A percentile compares a stretch with the other conserved stretches of the same genome.
Conservation (phyloP, 2,888 invertebrate species). For the Polydrusus cervinus region DNA sequence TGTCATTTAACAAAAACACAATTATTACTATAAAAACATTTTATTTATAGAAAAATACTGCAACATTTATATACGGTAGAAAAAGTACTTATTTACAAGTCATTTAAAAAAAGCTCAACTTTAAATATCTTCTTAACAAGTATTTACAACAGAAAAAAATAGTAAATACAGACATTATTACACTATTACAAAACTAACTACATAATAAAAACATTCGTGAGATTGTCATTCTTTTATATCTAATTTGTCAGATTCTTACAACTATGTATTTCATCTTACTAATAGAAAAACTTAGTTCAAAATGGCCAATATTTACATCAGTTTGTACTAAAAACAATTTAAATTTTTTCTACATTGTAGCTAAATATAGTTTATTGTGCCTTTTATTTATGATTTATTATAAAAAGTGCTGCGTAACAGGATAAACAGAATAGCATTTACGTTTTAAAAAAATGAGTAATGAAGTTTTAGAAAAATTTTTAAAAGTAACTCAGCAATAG, state of each 20-base stretch:
- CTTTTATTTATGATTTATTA: neutral
- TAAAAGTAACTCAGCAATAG: too few relatives aligned
- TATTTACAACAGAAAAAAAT: constrained; percentile 14
- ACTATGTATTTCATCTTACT: neutral
- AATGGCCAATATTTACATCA: constrained; percentile 8
- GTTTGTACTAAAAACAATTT: constrained; percentile 14
- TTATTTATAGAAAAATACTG: constrained; percentile 24
- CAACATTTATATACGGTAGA: constrained; percentile 11
- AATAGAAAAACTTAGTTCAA: neutral
- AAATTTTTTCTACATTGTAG: constrained; percentile 1
- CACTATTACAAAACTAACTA: neutral
- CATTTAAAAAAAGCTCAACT: constrained; percentile 5
- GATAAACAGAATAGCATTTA: neutral
- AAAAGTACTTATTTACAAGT: constrained; percentile 18
- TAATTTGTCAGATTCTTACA: constrained; percentile 4
- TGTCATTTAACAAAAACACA: neutral
- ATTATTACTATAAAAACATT: neutral
- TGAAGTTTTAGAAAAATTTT: too few relatives aligned
- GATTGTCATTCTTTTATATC: constrained; percentile 20
- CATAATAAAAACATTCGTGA: neutral
- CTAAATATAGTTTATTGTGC: neutral
- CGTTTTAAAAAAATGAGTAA: too few relatives aligned
- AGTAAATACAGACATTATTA: neutral
- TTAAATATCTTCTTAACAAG: constrained; percentile 10
- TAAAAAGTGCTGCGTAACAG: neutral